Percentiles rank a stretch among this genome's conserved stretches.
Evolutionary conservation across 2,113 vertebrate species (phyloP).

Genomic region (Malurus alboscapulatus): DNA sequence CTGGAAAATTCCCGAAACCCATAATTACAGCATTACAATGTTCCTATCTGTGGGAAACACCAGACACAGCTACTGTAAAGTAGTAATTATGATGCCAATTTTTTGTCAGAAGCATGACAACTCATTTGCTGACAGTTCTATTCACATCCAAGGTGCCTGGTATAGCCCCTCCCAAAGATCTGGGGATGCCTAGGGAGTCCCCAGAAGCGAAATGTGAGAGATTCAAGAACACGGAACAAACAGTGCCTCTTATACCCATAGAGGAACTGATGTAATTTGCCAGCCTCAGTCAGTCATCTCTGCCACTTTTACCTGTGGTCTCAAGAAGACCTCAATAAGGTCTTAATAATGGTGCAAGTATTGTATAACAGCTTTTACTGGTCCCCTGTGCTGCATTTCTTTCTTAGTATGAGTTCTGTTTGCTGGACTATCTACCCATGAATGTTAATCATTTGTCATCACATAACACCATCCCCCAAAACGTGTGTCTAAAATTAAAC

Average conservation of each 20-base stretch:
- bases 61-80: background rate
- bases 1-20: background rate
- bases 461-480: background rate
- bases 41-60: background rate
- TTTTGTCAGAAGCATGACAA: background rate
- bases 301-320: background rate
- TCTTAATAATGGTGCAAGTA: background rate
- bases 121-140: background rate
- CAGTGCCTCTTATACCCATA: background rate
- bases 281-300: background rate
- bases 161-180: background rate
- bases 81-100: background rate
- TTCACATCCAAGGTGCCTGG: background rate
- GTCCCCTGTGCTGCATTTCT: background rate
- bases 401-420: background rate
- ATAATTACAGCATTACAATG: background rate
- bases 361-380: background rate
- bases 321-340: background rate
- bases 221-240: background rate
- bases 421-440: background rate
- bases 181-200: background rate
- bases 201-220: background rate
- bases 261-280: background rate
- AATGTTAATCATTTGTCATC: constrained; percentile 27
- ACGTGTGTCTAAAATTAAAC: constrained; percentile 34